A percentile compares a stretch with the other conserved stretches of the same genome.
Conservation (phyloP, 2,113 vertebrate genomes). For the Oxygymnocypris stewartii region DNA sequence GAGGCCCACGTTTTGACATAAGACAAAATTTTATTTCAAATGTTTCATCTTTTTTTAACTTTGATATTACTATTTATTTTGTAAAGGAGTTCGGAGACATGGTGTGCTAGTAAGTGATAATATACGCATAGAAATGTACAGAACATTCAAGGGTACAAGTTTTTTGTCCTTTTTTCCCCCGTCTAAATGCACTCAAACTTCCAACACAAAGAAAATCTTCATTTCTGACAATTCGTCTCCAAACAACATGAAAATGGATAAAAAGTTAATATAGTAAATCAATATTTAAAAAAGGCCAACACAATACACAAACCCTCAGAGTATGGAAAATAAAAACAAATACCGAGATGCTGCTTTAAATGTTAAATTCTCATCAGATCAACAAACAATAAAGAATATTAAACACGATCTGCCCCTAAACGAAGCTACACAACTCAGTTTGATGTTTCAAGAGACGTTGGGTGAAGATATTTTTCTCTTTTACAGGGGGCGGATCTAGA, state of each 20-base stretch:
- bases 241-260: slow-evolving; percentile 72
- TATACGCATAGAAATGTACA: slow-evolving; percentile 79
- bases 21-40: slow-evolving; percentile 61
- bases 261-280: slow-evolving; percentile 70
- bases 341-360: slow-evolving; percentile 64
- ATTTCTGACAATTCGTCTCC: slow-evolving; percentile 64
- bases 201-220: slow-evolving; percentile 68
- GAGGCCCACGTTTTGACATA: slow-evolving; percentile 51
- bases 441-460: slow-evolving; percentile 31
- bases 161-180: slow-evolving; percentile 33
- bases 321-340: slow-evolving; percentile 69
- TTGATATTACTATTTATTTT: slow-evolving; percentile 72
- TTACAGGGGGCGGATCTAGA: slow-evolving; percentile 34
- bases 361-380: slow-evolving; percentile 55
- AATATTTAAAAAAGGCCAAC: slow-evolving; percentile 69
- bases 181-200: slow-evolving; percentile 67
- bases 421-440: slow-evolving; percentile 44
- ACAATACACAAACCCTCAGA: slow-evolving; percentile 72
- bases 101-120: slow-evolving; percentile 76
- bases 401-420: slow-evolving; percentile 44
- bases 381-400: slow-evolving; percentile 24
- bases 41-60: slow-evolving; percentile 45
- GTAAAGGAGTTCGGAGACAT: slow-evolving; percentile 77
- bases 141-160: slow-evolving; percentile 71
- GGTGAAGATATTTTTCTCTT: slow-evolving; percentile 53